phyloP scores from a whole-genome alignment of 2,888 invertebrate species.

The Coleophora deauratella region DNA sequence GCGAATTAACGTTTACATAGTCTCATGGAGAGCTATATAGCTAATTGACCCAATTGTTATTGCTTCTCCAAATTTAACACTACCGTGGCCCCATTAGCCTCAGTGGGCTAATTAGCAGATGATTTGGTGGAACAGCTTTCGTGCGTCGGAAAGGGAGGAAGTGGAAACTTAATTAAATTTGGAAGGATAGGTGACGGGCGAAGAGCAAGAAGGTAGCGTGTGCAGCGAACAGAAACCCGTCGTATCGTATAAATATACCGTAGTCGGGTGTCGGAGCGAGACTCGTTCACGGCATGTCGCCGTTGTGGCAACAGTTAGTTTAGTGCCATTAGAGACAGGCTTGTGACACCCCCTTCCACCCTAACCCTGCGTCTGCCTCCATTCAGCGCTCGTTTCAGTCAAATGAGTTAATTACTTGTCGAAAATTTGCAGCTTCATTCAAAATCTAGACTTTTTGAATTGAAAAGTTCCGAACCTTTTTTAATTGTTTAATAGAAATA shows the following conservation, averaged over 20 bases:
- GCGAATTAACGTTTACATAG: not conserved
- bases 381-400: constrained; percentile 54
- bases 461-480: too few species aligned
- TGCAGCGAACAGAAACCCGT: not conserved
- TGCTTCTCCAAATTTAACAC: constrained; percentile 9
- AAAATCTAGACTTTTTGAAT: constrained; percentile 21
- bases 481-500: too few species aligned
- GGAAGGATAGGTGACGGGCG: constrained; percentile 32
- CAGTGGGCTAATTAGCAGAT: constrained; percentile 37
- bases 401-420: constrained; percentile 59
- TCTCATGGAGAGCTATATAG: constrained; percentile 4
- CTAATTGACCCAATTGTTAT: constrained; percentile 12
- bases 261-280: constrained; percentile 17
- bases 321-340: constrained; percentile 54
- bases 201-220: constrained; percentile 29
- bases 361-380: constrained; percentile 35
- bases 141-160: constrained; percentile 16
- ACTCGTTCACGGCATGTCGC: constrained; percentile 39
- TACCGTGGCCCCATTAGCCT: constrained; percentile 9
- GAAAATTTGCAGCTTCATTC: constrained; percentile 44
- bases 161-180: constrained; percentile 39
- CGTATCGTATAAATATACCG: not conserved
- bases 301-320: constrained; percentile 59
- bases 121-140: constrained; percentile 30
- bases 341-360: constrained; percentile 34